These are phyloP conservation scores for Sarcophaga variegata DNA, from an alignment of 2,888 invertebrate genomes.

Conservation along the genomic window DNA sequence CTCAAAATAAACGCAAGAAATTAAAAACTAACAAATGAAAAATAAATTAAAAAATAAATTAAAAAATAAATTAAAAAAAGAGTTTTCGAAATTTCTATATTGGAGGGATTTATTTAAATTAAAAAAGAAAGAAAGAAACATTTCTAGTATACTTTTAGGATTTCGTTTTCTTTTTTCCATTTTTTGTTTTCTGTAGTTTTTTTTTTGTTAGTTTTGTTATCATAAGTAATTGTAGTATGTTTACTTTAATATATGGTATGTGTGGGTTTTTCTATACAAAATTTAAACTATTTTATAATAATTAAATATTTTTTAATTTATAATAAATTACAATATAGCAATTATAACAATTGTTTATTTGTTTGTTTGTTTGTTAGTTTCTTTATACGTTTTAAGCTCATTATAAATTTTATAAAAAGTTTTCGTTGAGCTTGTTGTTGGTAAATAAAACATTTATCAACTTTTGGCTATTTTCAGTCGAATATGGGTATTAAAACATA, in stretches of 20 bases:
- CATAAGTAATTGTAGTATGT: slow-evolving; percentile 15
- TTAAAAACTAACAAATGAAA: slow-evolving; percentile 15
- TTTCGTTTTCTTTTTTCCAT: not conserved
- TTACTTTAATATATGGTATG: slow-evolving; percentile 7
- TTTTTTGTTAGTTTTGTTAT: slow-evolving; percentile 1
- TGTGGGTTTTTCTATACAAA: slow-evolving; percentile 53
- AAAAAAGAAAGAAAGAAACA: slow-evolving; percentile 24
- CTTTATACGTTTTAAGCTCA: slow-evolving; percentile 52
- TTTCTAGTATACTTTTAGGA: slow-evolving; percentile 44
- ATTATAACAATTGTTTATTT: slow-evolving; percentile 45
- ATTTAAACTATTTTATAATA: slow-evolving; percentile 48
- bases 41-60: slow-evolving; percentile 4
- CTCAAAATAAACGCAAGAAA: not conserved
- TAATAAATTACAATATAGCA: slow-evolving; percentile 61
- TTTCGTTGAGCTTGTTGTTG: slow-evolving; percentile 47
- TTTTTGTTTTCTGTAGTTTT: slow-evolving; percentile 4
- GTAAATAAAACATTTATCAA: not conserved
- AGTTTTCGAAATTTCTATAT: slow-evolving; percentile 16
- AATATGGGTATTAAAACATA: slow-evolving; percentile 69
- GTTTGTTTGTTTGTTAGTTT: not conserved
- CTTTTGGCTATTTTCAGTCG: slow-evolving; percentile 63
- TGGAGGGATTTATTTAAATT: slow-evolving; percentile 32
- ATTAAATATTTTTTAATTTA: slow-evolving; percentile 27
- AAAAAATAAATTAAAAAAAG: slow-evolving; percentile 32
- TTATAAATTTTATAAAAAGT: slow-evolving; percentile 26